Evolutionary conservation across 2,888 invertebrate species (phyloP).

Genomic region (Stegana nigrithorax): DNA sequence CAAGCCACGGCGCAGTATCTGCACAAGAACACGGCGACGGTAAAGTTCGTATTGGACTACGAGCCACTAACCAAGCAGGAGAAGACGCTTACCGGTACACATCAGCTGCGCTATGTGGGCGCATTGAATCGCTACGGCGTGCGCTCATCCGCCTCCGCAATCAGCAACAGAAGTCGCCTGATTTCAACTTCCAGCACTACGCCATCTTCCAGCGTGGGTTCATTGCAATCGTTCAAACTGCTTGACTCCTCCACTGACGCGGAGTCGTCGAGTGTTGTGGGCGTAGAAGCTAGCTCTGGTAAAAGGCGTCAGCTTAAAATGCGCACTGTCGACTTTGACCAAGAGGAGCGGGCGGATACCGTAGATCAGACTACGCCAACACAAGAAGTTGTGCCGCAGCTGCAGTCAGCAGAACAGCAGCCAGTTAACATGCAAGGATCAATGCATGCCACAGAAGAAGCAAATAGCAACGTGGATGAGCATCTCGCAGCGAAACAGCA

Average conservation of each 20-base stretch:
- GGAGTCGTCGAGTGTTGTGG: constrained; percentile 20
- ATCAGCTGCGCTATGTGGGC: constrained; percentile 52
- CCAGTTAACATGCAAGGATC: constrained; percentile 42
- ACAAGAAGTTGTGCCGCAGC: neutral
- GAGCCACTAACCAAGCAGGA: constrained; percentile 71
- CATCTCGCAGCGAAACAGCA: constrained; percentile 73
- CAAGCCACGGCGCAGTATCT: constrained; percentile 71
- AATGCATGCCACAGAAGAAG: constrained; percentile 25
- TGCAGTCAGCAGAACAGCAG: too few relatives aligned
- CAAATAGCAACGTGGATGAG: constrained; percentile 49
- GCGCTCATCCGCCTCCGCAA: constrained; percentile 30
- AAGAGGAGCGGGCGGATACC: constrained; percentile 33
- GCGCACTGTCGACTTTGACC: constrained; percentile 67
- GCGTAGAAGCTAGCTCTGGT: constrained; percentile 6
- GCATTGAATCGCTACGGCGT: constrained; percentile 38
- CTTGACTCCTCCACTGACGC: constrained; percentile 36
- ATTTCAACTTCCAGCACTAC: constrained; percentile 44
- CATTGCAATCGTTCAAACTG: constrained; percentile 47
- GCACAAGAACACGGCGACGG: constrained; percentile 71
- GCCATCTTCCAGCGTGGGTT: constrained; percentile 64
- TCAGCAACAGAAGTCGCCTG: constrained; percentile 37
- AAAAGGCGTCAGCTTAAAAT: constrained; percentile 67
- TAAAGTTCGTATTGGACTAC: constrained; percentile 73
- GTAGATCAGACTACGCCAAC: constrained; percentile 1
- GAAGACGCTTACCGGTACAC: constrained; percentile 69